Evolutionary conservation across 2,888 invertebrate species (phyloP), one percentile per base, ranked within the genome.

Genomic region (Neocrepidodera transversa): DNA sequence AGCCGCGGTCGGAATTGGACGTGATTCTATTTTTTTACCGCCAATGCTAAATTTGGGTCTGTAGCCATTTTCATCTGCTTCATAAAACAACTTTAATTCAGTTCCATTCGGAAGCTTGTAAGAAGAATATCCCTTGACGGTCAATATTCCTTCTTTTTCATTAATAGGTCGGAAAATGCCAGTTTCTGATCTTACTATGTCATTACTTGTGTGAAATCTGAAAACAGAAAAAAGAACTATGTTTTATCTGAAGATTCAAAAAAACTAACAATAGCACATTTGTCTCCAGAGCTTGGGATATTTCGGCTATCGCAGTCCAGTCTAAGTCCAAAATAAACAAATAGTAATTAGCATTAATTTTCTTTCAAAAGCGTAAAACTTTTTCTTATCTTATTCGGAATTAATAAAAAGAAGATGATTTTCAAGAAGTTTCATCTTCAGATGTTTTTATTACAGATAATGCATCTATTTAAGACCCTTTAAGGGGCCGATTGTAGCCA

Each of bases 51-150:
- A 51, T 14, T 30, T 14, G n/a, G 51, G 51, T 13, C 51, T 42
- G 40, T 51, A 51, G 7, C 40, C 51, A 10, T 42, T 28, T 5
- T 38, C 51, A 17, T 51, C 51, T n/a, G 51, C 51, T 17, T 28
- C 16, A 8, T 40, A 51, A 2, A n/a, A 8, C 1, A 51, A 18
- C 3, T 17, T 16, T 11, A 51, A 51, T 7, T 28, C 28, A 13
- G 28, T 28, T n/a, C 40, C 40, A 1, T 42, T 11, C 3, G n/a
- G 11, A 16, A 51, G 30, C 5, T 18, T 6, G 1, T 13, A 51
- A 26, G n/a, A n/a, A 2, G 40, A 23, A n/a, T 51, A 16, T 18
- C 51, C 40, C 7, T 51, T 28, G 3, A 51, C 51, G 8, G 14
- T 40, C 7, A 26, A 16, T 11, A 40, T 11, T 1, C 51, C 51